phyloP scores from a whole-genome alignment of 1,140 invertebrate species.

The Coenobita brevimanus region DNA sequence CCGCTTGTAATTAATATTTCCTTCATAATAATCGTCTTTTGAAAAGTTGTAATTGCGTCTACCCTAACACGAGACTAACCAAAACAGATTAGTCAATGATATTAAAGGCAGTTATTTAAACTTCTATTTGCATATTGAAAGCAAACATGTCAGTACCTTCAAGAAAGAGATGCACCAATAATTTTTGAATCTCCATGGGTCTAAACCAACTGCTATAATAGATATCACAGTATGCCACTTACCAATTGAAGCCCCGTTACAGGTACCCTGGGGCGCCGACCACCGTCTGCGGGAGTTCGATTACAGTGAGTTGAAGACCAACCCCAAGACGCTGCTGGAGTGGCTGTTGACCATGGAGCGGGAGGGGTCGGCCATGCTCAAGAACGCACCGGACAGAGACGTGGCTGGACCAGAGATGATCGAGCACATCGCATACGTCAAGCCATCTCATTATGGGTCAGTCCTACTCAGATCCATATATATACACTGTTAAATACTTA shows the following conservation, averaged over 20 bases:
- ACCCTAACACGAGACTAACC: too few species aligned
- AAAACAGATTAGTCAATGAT: too few species aligned
- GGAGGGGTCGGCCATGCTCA: slow-evolving; percentile 78
- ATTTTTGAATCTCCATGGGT: slow-evolving; percentile 63
- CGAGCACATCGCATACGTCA: slow-evolving; percentile 79
- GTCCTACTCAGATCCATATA: too few species aligned
- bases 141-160: too few species aligned
- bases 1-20: too few species aligned
- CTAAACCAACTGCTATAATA: slow-evolving; percentile 68
- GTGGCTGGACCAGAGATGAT: slow-evolving; percentile 77
- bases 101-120: too few species aligned
- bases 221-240: background rate
- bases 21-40: too few species aligned
- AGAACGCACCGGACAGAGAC: slow-evolving; percentile 76
- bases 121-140: too few species aligned
- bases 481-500: background rate
- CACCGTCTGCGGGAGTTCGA: slow-evolving; percentile 75
- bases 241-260: too few species aligned
- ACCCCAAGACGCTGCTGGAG: slow-evolving; percentile 74
- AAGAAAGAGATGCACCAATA: too few species aligned
- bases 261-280: slow-evolving; percentile 76
- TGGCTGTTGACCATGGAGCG: slow-evolving; percentile 78
- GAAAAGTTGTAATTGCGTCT: too few species aligned
- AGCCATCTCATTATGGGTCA: slow-evolving; percentile 81
- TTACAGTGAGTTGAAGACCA: slow-evolving; percentile 76